Evolutionary conservation across 2,888 invertebrate genomes (phyloP), one percentile per base, ranked within the genome.

Genomic region (Melanargia galathea): DNA sequence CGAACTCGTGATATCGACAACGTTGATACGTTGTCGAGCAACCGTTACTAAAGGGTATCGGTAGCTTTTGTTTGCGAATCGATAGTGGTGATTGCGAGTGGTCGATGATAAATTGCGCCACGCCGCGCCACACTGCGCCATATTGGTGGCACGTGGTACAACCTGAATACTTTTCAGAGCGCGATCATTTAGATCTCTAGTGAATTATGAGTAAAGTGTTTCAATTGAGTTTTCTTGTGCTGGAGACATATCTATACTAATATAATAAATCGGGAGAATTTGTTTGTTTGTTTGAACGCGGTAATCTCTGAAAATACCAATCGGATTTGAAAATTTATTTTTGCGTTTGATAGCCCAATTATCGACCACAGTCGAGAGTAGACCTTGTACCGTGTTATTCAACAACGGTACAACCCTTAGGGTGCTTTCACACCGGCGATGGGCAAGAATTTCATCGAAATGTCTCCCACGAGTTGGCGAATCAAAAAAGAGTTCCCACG

Each of bases 51-150:
- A 10, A 8, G 18, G n/a, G 11, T 11, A 68, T 73, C 72, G 67
- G 67, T 67, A 65, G 70, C 80, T 78, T 83, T 83, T 86, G 84
- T 88, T 86, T 85, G 85, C 82, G 40, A 57, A 58, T 54, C 60
- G 64, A 49, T 52, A 35, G 62, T 49, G 45, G 56, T 33, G 5
- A 57, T 43, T 52, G 57, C 33, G 51, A 48, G 33, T 38, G 33
- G 52, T 54, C 43, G 56, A 46, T 43, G 10, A 43, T 18, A 18
- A 43, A 6, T 43, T 43, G 18, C 18, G 43, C 18, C 46, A 48
- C 56, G 57, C 49, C 62, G 58, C 62, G 59, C 66, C 30, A 8
- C 30, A 8, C 30, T 8, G 6, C 30, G 30, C 30, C 64, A 62
- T 58, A 60, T 62, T 58, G 49, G 64, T 30, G 13, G 54, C 51